Percentiles rank a stretch among this genome's conserved stretches.
These are phyloP conservation scores for Metopolophium dirhodum DNA, from an alignment of 1,140 invertebrate genomes.

Conservation along the genomic window DNA sequence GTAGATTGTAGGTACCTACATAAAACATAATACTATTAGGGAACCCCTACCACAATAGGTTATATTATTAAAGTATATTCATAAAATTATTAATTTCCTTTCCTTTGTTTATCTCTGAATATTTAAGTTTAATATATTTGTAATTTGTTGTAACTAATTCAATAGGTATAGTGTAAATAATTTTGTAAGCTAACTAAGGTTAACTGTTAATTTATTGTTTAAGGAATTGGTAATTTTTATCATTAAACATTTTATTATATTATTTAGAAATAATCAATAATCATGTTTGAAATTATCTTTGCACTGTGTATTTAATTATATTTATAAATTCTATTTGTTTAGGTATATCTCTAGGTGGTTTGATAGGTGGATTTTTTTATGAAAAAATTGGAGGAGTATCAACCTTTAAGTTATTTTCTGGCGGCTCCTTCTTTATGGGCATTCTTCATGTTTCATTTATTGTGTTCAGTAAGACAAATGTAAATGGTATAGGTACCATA, in stretches of 20 bases:
- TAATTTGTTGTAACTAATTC: neutral
- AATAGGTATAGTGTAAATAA: no score
- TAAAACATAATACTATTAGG: neutral
- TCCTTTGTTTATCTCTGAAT: neutral
- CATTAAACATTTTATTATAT: neutral
- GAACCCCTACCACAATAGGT: neutral
- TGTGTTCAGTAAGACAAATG: constrained; percentile 60
- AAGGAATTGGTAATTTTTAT: neutral
- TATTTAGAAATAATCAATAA: neutral
- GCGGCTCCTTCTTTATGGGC: constrained; percentile 70
- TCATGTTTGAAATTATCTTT: neutral
- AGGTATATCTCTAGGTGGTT: constrained; percentile 77
- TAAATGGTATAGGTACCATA: neutral
- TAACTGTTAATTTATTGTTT: neutral
- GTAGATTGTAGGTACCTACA: no score
- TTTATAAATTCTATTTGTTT: neutral
- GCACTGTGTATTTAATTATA: neutral
- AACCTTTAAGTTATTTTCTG: constrained; percentile 75
- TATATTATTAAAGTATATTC: neutral
- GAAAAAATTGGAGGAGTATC: constrained; percentile 68
- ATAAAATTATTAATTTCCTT: neutral
- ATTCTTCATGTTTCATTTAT: constrained; percentile 70
- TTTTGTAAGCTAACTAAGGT: neutral
- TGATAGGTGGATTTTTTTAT: constrained; percentile 75
- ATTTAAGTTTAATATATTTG: neutral